phyloP scores from a whole-genome alignment of 2,888 invertebrate genomes.

The Nomada flava region DNA sequence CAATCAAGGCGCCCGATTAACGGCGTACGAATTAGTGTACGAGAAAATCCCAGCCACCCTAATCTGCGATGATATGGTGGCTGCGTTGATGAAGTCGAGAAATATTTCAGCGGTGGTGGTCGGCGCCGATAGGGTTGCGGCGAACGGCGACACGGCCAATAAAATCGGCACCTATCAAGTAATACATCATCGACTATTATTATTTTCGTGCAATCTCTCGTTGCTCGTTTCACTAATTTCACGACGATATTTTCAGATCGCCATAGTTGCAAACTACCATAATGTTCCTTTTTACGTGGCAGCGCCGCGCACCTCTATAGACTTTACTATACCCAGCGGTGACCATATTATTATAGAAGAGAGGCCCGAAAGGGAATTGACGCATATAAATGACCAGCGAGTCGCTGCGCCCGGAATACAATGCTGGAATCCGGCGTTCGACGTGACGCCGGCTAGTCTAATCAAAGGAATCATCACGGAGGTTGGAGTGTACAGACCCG shows the following conservation, averaged over 20 bases:
- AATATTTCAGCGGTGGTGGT: constrained; percentile 97
- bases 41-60: constrained; percentile 96
- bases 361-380: constrained; percentile 96
- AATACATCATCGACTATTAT: constrained; percentile 11
- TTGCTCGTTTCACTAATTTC: not conserved
- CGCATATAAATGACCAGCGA: constrained; percentile 93
- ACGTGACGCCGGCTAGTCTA: constrained; percentile 96
- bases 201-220: too few relatives aligned
- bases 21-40: constrained; percentile 97
- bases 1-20: constrained; percentile 97
- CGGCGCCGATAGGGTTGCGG: constrained; percentile 97
- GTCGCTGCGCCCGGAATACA: constrained; percentile 95
- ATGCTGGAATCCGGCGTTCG: constrained; percentile 99
- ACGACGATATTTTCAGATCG: constrained; percentile 86
- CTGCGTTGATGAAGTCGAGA: constrained; percentile 93
- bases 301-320: constrained; percentile 96
- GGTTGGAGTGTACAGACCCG: constrained; percentile 92
- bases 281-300: constrained; percentile 97
- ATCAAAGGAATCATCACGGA: constrained; percentile 98
- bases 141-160: constrained; percentile 99
- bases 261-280: constrained; percentile 95
- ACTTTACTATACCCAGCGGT: constrained; percentile 91
- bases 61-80: constrained; percentile 98
- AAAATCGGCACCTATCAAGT: constrained; percentile 98
- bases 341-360: constrained; percentile 97